Base-by-base conservation (phyloP, 2,888 invertebrate genomes). In the Caprella mutica region DNA sequence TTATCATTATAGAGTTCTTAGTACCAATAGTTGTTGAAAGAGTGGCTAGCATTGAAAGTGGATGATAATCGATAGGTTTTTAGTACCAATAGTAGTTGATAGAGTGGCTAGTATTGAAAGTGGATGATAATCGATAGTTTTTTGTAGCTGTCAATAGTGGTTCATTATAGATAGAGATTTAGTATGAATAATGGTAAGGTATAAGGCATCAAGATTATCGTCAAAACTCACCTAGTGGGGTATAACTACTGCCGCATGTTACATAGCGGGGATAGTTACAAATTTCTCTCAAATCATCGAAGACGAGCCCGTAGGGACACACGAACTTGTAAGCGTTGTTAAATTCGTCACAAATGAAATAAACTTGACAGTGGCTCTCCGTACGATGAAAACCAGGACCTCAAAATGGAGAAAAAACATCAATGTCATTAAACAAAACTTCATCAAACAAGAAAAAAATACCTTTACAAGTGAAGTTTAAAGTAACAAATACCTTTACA, bases 231-330 rank as follows among this genome's bases (percentile, higher is more conserved):
- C 64, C 46, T 19, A 50, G 29, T 17, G 53, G 56, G 4, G 74
- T 19, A 17, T 26, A 56, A n/a, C 54, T 58, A 9, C 50, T 53
- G 2, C 65, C 62, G 46, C 71, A 72, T 6, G 61, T 62, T 29
- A 68, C 70, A 6, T 67, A 58, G 5, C 67, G 60, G 1, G 70
- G 69, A 70, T 71, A 71, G 65, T 71, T 71, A 62, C 72, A 72
- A n/a, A 69, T 66, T 19, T 65, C 59, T n/a, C 68, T 59, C 8
- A 52, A 52, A 3, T 67, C 55, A 53, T 72, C 71, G 59, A 69
- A 72, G 59, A 68, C 67, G 27, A 72, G 67, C 2, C 69, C 69
- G 6, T 65, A 67, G 2, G 71, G 71, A 56, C 72, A 72, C 26
- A 67, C 61, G 62, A 70, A 70, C 23, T 68, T 68, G 52, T 69